phyloP scores from a whole-genome alignment of 2,888 invertebrate species.

The Cotesia congregata region DNA sequence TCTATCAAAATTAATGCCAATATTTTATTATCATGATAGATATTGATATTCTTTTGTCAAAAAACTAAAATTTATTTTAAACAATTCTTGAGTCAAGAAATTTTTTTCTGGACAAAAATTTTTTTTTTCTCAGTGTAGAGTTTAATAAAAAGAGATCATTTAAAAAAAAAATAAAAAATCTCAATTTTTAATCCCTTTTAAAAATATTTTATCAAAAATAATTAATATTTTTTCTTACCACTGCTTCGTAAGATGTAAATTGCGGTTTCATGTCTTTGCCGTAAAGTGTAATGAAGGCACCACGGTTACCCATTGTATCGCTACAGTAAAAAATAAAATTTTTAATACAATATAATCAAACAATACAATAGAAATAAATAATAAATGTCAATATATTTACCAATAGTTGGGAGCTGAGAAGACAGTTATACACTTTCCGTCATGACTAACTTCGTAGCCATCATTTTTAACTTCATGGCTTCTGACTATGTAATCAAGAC shows the following conservation, averaged over 20 bases:
- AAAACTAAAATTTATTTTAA: no score
- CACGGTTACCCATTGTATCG: conserved; percentile 99
- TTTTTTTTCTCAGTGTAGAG: no score
- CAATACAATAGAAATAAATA: conserved; percentile 5
- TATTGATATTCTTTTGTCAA: no score
- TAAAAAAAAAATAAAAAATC: no score
- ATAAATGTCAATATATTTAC: conserved; percentile 72
- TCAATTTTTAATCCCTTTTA: background rate
- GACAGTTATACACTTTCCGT: conserved; percentile 97
- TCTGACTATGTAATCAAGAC: conserved; percentile 92
- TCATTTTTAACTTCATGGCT: conserved; percentile 98
- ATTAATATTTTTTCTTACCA: conserved; percentile 77
- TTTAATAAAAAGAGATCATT: no score
- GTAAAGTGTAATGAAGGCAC: conserved; percentile 95
- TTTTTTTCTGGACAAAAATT: no score
- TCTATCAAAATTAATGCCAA: no score
- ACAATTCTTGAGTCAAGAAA: no score
- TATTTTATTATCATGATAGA: no score
- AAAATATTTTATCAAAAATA: conserved; percentile 34
- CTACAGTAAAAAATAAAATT: conserved; percentile 71
- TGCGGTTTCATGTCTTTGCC: conserved; percentile 93
- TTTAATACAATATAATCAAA: conserved; percentile 9
- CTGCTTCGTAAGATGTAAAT: conserved; percentile 93
- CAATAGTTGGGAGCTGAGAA: conserved; percentile 99
- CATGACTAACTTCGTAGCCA: conserved; percentile 95